A percentile compares a stretch with the other conserved stretches of the same genome.
Evolutionary conservation across 2,797 vertebrate species (phyloP).

Genomic region (Lutjanus campechanus): DNA sequence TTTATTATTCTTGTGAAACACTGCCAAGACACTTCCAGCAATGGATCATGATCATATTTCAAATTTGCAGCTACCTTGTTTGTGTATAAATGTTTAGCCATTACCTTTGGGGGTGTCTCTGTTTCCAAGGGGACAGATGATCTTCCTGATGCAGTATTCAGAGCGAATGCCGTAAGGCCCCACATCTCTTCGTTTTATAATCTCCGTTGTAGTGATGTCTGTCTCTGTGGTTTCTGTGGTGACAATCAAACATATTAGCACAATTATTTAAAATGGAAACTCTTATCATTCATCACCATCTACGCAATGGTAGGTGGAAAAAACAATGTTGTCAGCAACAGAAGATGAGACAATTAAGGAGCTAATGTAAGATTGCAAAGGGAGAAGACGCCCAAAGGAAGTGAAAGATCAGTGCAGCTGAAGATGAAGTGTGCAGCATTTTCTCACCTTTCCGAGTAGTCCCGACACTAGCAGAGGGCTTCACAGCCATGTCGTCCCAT

Average conservation of each 20-base stretch:
- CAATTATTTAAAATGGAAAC: background rate
- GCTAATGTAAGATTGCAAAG: background rate
- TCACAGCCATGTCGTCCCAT: conserved; percentile 98
- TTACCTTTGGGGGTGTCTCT: conserved; percentile 96
- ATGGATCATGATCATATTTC: background rate
- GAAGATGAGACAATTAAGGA: background rate
- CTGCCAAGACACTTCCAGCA: background rate
- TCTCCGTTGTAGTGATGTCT: conserved; percentile 97
- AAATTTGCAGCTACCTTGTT: background rate
- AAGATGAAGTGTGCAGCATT: background rate
- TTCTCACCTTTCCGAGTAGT: conserved; percentile 93
- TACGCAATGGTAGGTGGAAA: background rate
- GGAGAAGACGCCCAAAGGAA: background rate
- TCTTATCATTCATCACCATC: background rate
- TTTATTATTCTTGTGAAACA: background rate
- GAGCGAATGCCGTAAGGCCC: conserved; percentile 96
- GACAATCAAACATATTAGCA: background rate
- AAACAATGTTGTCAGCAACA: background rate
- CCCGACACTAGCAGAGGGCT: conserved; percentile 91
- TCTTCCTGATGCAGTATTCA: conserved; percentile 98
- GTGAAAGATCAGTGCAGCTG: background rate
- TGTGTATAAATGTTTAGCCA: background rate
- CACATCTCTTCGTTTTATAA: conserved; percentile 95
- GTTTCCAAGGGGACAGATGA: conserved; percentile 96
- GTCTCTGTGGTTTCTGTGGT: conserved; percentile 94